Percentiles rank a stretch among this genome's conserved stretches.
Conservation (phyloP, 2,888 invertebrate genomes). For the Euproctis similis region DNA sequence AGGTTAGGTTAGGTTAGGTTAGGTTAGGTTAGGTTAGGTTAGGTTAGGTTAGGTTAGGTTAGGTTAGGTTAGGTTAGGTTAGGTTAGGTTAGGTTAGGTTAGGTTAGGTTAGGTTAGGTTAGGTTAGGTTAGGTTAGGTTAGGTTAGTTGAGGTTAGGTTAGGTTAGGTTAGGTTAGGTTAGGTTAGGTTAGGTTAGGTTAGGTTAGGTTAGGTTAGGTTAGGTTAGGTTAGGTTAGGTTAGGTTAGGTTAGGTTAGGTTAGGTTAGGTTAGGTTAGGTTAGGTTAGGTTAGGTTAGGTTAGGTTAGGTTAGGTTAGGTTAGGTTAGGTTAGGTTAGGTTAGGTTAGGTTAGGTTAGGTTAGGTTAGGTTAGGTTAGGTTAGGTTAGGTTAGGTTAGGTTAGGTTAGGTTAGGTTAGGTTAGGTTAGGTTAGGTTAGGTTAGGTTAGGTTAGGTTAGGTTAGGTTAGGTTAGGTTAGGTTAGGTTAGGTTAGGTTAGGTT, state of each 20-base stretch:
- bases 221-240: conserved; percentile 7
- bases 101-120: conserved; percentile 6
- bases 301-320: conserved; percentile 6
- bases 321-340: conserved; percentile 12
- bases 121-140: conserved; percentile 6
- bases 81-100: conserved; percentile 5
- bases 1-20: conserved; percentile 7
- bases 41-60: conserved; percentile 8
- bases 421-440: conserved; percentile 13
- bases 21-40: conserved; percentile 7
- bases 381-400: conserved; percentile 14
- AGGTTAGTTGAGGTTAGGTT: conserved; percentile 6
- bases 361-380: conserved; percentile 13
- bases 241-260: conserved; percentile 11
- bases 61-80: conserved; percentile 19
- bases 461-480: conserved; percentile 6
- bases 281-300: conserved; percentile 11
- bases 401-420: conserved; percentile 11
- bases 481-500: conserved; percentile 4
- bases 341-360: conserved; percentile 11
- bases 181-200: conserved; percentile 10
- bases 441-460: conserved; percentile 12
- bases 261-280: conserved; percentile 11
- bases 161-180: conserved; percentile 4
- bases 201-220: conserved; percentile 8